Conservation (phyloP, 1,140 invertebrate genomes). For the Maniola jurtina region DNA sequence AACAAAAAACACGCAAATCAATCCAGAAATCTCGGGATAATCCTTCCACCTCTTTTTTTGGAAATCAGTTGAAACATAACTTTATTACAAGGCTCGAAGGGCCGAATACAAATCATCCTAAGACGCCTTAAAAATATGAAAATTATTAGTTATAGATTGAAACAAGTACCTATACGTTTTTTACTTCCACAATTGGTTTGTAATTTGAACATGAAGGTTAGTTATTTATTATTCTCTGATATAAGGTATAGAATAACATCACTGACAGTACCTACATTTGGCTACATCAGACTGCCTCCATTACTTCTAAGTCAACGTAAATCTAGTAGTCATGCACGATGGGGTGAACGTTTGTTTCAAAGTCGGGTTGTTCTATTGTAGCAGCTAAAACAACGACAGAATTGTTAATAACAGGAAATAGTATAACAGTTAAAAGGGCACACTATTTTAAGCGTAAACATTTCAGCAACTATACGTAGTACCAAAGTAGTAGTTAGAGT, state of each 20-base stretch:
- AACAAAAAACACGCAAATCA: too few species aligned
- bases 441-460: background rate
- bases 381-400: slow-evolving; percentile 81
- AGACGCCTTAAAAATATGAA: background rate
- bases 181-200: too few species aligned
- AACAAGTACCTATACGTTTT: too few species aligned
- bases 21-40: too few species aligned
- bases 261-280: slow-evolving; percentile 42
- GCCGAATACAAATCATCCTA: background rate
- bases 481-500: too few species aligned
- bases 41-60: too few species aligned
- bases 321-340: slow-evolving; percentile 60
- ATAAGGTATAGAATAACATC: slow-evolving; percentile 50
- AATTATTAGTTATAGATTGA: background rate
- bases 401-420: slow-evolving; percentile 28
- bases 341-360: slow-evolving; percentile 69
- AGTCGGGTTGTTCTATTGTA: slow-evolving; percentile 87
- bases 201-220: too few species aligned
- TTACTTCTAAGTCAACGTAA: slow-evolving; percentile 43
- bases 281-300: slow-evolving; percentile 48
- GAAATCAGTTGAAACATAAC: too few species aligned
- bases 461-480: too few species aligned
- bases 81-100: too few species aligned
- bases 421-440: background rate
- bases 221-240: slow-evolving; percentile 9